Base-by-base conservation (phyloP, 2,888 invertebrate species). In the Thyatira batis region DNA sequence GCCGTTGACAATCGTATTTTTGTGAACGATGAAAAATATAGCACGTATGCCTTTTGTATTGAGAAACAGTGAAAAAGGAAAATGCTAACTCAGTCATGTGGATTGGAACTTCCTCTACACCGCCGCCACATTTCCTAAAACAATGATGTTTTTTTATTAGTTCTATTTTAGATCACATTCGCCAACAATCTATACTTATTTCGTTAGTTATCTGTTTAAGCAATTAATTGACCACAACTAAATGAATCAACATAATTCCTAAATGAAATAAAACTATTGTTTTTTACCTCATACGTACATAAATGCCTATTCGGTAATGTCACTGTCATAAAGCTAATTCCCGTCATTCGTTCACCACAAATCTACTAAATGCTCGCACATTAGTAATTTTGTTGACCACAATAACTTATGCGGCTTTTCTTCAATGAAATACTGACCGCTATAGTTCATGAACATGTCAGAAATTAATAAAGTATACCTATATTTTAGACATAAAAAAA, bases 1-100 rank as follows among this genome's bases (percentile, higher is more conserved):
- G 45, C 51, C 51, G 61, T 54, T 65, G 67, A 67, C 74, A 77
- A 77, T 75, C 65, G 71, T 68, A 71, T 71, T 74, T 76, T 73
- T 76, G 67, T 66, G 68, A 65, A 60, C 63, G 54, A 58, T 62
- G 67, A 64, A 72, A 76, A 75, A 77, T 73, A 70, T 63, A 61
- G 63, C 54, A 57, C 68, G 64, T 65, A 67, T 54, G 61, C 57
- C 57, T 54, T 67, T 66, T 69, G 64, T 51, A 21, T 49, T 20
- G 11, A 3, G n/a, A 11, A 45, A 23, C 21, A 3, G 5, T 45
- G 6, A 21, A 20, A n/a, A n/a, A n/a, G 11, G 6, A 2, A 5
- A 17, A 4, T n/a, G 17, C 17, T n/a, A n/a, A 33, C 5, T 33
- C 4, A n/a, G 33, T 13, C 13, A n/a, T 39, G 30, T 30, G 17